A percentile compares a stretch with the other conserved stretches of the same genome.
Evolutionary conservation across 2,888 invertebrate species (phyloP).

Genomic region (Tipula vernalis): DNA sequence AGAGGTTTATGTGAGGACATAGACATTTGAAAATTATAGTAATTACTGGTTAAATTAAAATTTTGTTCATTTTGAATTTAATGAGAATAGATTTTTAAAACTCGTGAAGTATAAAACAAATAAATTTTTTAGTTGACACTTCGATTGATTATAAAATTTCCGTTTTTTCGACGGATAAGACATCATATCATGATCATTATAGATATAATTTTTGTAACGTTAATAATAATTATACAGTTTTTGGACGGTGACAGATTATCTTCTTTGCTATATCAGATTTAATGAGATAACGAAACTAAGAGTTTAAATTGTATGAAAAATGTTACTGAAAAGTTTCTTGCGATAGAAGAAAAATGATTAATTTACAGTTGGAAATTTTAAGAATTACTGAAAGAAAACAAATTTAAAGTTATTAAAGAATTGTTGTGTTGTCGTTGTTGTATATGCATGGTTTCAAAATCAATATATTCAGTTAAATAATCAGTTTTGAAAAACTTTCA

Average conservation of each 20-base stretch:
- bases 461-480: too few species aligned
- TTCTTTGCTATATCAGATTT: background rate
- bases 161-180: background rate
- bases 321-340: background rate
- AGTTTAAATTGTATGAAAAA: background rate
- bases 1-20: background rate
- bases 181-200: background rate
- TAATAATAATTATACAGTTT: background rate
- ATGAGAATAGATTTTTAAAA: background rate
- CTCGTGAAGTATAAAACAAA: background rate
- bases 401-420: too few species aligned
- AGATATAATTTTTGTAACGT: background rate
- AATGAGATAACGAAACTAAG: background rate
- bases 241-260: background rate
- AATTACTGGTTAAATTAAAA: background rate
- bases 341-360: background rate
- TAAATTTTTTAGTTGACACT: background rate
- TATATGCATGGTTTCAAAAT: too few species aligned
- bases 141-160: background rate
- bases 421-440: too few species aligned
- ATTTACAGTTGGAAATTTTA: background rate
- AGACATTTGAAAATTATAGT: background rate
- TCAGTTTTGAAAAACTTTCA: too few species aligned
- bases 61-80: background rate
- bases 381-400: background rate